Conservation (phyloP, 2,113 vertebrate genomes). For the Recurvirostra avosetta region DNA sequence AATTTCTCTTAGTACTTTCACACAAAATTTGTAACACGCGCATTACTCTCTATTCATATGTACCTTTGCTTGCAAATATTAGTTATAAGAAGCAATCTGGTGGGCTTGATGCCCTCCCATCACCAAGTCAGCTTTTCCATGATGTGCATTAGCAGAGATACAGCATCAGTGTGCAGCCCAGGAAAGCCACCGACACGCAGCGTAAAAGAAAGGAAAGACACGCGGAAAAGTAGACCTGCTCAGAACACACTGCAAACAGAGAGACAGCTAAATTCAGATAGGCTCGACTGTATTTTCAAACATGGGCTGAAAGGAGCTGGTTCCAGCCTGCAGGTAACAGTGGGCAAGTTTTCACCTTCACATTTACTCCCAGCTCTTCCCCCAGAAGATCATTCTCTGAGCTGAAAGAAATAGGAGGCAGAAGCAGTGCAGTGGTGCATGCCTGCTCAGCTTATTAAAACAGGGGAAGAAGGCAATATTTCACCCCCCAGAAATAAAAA, state of each 20-base stretch:
- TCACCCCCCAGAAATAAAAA: conserved; percentile 93
- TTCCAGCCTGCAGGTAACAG: conserved; percentile 78
- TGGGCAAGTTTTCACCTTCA: conserved; percentile 89
- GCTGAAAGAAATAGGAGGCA: conserved; percentile 78
- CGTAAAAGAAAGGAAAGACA: not conserved
- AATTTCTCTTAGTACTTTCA: not conserved
- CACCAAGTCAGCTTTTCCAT: not conserved
- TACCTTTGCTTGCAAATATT: not conserved
- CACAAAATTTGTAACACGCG: not conserved
- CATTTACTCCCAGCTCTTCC: conserved; percentile 84
- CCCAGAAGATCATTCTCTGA: conserved; percentile 80
- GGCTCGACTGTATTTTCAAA: not conserved
- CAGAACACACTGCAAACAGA: not conserved
- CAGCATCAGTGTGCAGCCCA: not conserved
- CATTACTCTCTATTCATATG: not conserved
- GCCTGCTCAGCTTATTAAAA: conserved; percentile 93
- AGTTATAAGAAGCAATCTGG: not conserved
- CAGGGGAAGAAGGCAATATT: conserved; percentile 89
- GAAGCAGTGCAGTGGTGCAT: conserved; percentile 80
- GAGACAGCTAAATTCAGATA: not conserved
- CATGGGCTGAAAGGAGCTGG: conserved; percentile 19
- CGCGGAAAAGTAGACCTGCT: not conserved
- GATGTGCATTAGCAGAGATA: not conserved
- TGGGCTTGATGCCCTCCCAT: not conserved
- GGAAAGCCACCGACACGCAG: not conserved